phyloP scores from a whole-genome alignment of 2,113 vertebrate genomes.

The Melanotaenia duboulayi region DNA sequence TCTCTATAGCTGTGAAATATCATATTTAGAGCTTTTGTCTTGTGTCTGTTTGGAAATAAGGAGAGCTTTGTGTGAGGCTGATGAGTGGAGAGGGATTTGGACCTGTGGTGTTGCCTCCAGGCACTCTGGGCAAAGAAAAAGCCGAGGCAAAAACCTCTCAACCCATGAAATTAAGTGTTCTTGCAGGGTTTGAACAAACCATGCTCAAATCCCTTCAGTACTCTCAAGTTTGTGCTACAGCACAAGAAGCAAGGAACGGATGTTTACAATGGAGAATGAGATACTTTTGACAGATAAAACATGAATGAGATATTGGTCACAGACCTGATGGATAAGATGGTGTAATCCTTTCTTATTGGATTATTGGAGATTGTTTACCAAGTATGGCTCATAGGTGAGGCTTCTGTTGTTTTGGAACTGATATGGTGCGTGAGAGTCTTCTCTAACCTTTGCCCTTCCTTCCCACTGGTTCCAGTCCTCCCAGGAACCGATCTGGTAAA shows the following conservation, averaged over 20 bases:
- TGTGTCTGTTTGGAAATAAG: conserved; percentile 31
- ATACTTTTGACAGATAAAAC: not conserved
- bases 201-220: conserved; percentile 29
- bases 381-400: conserved; percentile 45
- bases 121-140: conserved; percentile 48
- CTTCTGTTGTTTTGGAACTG: conserved; percentile 53
- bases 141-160: conserved; percentile 41
- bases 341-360: conserved; percentile 10
- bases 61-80: conserved; percentile 32
- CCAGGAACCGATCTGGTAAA: conserved; percentile 74
- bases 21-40: conserved; percentile 50
- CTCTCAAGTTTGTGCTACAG: not conserved
- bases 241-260: not conserved
- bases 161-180: conserved; percentile 54
- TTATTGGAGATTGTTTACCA: conserved; percentile 46
- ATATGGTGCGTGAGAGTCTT: conserved; percentile 64
- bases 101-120: conserved; percentile 47
- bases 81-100: conserved; percentile 41
- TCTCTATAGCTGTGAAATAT: conserved; percentile 26
- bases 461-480: conserved; percentile 62
- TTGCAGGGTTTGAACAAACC: conserved; percentile 33
- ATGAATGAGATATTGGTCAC: not conserved
- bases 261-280: not conserved
- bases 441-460: conserved; percentile 74
- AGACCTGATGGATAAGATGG: conserved; percentile 1